Conservation (phyloP, 2,797 vertebrate genomes). For the Phaenicophaeus curvirostris region DNA sequence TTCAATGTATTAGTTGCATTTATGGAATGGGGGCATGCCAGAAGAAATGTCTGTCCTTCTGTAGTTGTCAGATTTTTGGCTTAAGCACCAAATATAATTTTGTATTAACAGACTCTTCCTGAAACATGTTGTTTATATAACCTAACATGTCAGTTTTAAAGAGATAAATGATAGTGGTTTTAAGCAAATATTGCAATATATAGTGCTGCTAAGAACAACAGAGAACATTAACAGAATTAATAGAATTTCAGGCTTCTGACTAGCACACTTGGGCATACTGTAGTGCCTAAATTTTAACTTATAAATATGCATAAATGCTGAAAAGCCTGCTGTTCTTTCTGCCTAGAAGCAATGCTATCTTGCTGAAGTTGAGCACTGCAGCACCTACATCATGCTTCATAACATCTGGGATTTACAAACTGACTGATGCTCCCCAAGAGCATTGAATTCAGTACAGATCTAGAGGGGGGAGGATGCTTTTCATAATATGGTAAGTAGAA, state of each 20-base stretch:
- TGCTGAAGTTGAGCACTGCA: slow-evolving; percentile 1
- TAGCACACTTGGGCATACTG: neutral
- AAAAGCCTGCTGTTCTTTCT: slow-evolving; percentile 9
- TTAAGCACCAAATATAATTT: neutral
- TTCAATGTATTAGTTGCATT: neutral
- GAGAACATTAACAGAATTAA: neutral
- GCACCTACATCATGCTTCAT: neutral
- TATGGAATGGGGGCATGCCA: neutral
- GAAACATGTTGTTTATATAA: neutral
- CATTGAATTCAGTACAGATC: neutral
- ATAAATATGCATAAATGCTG: slow-evolving; percentile 6
- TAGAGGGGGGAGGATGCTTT: neutral
- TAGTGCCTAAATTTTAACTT: neutral
- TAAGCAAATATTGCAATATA: neutral
- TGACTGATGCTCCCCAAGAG: slow-evolving; percentile 2
- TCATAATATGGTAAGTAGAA: slow-evolving; percentile 1
- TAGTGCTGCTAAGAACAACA: neutral
- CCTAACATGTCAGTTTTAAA: neutral
- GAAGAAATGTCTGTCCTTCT: neutral
- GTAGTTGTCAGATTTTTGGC: neutral
- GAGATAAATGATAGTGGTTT: neutral
- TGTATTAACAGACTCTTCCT: neutral
- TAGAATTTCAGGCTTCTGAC: neutral
- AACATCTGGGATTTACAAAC: slow-evolving; percentile 38
- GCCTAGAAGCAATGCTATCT: neutral